Evolutionary conservation across 2,888 invertebrate species (phyloP).

Genomic region (Hypena proboscidalis): DNA sequence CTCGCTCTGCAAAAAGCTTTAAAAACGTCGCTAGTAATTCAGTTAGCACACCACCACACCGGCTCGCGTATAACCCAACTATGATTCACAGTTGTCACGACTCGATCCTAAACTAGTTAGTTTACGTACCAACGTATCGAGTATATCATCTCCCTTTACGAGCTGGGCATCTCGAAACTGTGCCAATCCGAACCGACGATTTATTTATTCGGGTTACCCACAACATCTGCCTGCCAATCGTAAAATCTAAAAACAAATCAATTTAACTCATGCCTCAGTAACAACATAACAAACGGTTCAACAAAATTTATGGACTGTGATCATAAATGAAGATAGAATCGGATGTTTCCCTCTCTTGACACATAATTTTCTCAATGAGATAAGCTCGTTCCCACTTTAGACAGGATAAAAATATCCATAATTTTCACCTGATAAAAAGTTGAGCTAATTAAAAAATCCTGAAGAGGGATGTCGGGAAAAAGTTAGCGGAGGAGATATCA

Average conservation of each 20-base stretch:
- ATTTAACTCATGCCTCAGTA: neutral
- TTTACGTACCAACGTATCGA: constrained; percentile 15
- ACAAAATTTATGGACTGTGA: constrained; percentile 3
- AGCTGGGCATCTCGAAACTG: neutral
- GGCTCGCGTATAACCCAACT: constrained; percentile 50
- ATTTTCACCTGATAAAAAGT: constrained; percentile 18
- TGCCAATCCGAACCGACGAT: constrained; percentile 5
- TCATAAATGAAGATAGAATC: constrained; percentile 6
- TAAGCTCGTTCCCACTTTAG: constrained; percentile 11
- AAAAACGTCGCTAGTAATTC: constrained; percentile 77
- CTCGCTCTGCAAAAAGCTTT: constrained; percentile 75
- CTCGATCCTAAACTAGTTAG: constrained; percentile 34
- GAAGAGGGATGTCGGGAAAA: constrained; percentile 14
- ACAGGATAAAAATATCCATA: constrained; percentile 17
- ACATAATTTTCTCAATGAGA: constrained; percentile 13
- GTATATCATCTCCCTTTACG: constrained; percentile 5
- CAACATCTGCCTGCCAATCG: neutral
- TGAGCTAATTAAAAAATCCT: constrained; percentile 25
- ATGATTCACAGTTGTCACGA: constrained; percentile 40
- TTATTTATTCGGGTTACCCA: constrained; percentile 5
- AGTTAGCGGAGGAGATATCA: constrained; percentile 15
- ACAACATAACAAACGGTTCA: neutral
- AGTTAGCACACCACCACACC: constrained; percentile 62
- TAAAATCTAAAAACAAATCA: constrained; percentile 6
- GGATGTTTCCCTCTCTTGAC: constrained; percentile 7